Base-by-base conservation (phyloP, 2,113 vertebrate species). In the Cisticola juncidis region DNA sequence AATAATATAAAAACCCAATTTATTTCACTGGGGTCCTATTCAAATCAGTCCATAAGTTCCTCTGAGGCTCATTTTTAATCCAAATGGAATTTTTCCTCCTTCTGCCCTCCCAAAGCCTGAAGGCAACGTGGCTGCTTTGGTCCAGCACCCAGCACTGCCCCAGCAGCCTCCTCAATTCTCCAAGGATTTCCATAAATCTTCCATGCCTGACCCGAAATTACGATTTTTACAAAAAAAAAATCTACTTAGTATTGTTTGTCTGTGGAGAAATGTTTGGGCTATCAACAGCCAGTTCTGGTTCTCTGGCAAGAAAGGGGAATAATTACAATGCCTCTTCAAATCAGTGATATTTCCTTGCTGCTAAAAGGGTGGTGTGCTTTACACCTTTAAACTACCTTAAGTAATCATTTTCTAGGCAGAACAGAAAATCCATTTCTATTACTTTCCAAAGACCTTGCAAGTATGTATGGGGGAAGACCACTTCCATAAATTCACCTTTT, bases 341-440 rank as follows among this genome's bases (percentile, higher is more conserved):
- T 78, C 83, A 71, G 72, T 58, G 29, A 33, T 68, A 84, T 56
- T 92, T 92, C 78, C 69, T 56, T 81, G 60, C 44, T 19, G 64
- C 31, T 56, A 57, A 71, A 92, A 33, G 89, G 14, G 68, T 60
- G 72, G 31, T 28, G 53, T 48, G 14, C 47, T 95, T 96, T 86
- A 96, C 76, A 95, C 81, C 81, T 93, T 83, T 71, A 83, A 86
- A 93, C 0, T 23, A 68, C 51, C 72, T 48, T 44, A 96, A 90
- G 76, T 64, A 70, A 85, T 91, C 48, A 77, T 74, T 95, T 93
- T 86, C 72, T 22, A 31, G 82, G 60, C 64, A 66, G 23, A 92
- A 78, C 88, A 93, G 88, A 93, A 96, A 97, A 97, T 96, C 92
- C 44, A 94, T 96, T 95, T 74, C 92, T 76, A 93, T 90, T 93